Conservation (phyloP, 1,140 invertebrate genomes). For the Zaprionus taronus region DNA sequence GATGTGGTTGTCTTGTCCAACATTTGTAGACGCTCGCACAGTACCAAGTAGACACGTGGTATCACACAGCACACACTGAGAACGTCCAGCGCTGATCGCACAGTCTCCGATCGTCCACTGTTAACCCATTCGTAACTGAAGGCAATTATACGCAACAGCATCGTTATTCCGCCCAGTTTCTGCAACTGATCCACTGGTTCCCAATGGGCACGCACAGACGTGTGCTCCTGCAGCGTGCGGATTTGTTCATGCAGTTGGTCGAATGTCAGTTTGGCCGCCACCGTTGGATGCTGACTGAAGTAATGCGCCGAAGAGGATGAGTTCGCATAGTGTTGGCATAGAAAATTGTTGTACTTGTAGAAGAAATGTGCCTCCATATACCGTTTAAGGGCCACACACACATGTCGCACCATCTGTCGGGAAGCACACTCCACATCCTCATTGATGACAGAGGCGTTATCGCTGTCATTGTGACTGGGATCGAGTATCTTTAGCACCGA, state of each 20-base stretch:
- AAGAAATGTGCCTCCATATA: conserved; percentile 97
- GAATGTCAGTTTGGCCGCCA: conserved; percentile 85
- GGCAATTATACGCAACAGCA: conserved; percentile 94
- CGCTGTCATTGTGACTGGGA: conserved; percentile 89
- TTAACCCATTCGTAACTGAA: conserved; percentile 97
- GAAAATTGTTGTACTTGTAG: conserved; percentile 92
- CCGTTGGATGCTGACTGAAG: conserved; percentile 64
- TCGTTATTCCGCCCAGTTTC: conserved; percentile 92
- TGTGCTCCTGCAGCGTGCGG: conserved; percentile 91
- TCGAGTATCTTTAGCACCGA: conserved; percentile 87
- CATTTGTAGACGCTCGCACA: conserved; percentile 92
- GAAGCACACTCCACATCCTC: conserved; percentile 96
- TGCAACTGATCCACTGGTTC: conserved; percentile 93
- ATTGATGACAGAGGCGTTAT: conserved; percentile 87
- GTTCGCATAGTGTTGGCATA: conserved; percentile 85
- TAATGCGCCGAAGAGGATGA: conserved; percentile 52
- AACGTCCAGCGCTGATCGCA: conserved; percentile 94
- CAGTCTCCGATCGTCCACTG: conserved; percentile 93
- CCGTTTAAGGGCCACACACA: conserved; percentile 94
- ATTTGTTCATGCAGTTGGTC: conserved; percentile 94
- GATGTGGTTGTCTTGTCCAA: conserved; percentile 89
- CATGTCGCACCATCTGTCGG: conserved; percentile 97
- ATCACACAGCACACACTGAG: conserved; percentile 95
- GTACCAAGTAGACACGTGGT: conserved; percentile 92
- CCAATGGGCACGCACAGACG: conserved; percentile 92